Evolutionary conservation across 2,888 invertebrate genomes (phyloP).

Genomic region (Monoplex corrugatus): DNA sequence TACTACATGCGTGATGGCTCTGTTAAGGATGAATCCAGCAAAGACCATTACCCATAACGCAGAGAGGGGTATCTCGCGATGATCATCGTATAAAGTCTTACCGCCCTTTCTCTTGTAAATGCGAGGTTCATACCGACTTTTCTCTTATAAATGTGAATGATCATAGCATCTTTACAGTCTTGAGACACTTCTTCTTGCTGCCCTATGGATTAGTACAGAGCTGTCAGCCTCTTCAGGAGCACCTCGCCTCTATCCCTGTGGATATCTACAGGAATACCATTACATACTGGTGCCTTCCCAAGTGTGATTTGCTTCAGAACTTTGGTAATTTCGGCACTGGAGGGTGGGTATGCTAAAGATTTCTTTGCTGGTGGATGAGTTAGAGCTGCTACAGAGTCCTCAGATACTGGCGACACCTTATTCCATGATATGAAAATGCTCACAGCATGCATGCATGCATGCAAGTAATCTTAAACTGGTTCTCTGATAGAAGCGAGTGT

Average conservation of each 20-base stretch:
- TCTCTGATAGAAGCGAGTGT: no score
- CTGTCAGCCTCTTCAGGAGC: slow-evolving; percentile 42
- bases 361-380: slow-evolving; percentile 24
- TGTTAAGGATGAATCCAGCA: slow-evolving; percentile 52
- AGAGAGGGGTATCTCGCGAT: slow-evolving; percentile 51
- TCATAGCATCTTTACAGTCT: slow-evolving; percentile 57
- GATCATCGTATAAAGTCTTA: slow-evolving; percentile 49
- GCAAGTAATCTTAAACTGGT: no score
- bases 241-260: slow-evolving; percentile 45
- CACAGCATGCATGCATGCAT: no score
- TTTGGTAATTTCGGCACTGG: not conserved
- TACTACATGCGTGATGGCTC: not conserved
- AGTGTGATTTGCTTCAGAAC: slow-evolving; percentile 18
- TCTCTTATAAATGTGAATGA: slow-evolving; percentile 45
- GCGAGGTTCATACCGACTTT: slow-evolving; percentile 34
- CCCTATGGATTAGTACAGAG: slow-evolving; percentile 38
- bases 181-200: slow-evolving; percentile 49
- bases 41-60: slow-evolving; percentile 52
- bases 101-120: no score
- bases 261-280: slow-evolving; percentile 54
- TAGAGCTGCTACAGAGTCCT: slow-evolving; percentile 20
- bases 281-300: slow-evolving; percentile 50
- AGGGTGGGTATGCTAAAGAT: slow-evolving; percentile 4
- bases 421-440: no score
- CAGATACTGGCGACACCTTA: not conserved